phyloP scores from a whole-genome alignment of 2,888 invertebrate genomes.

The Rotaria sp. region DNA sequence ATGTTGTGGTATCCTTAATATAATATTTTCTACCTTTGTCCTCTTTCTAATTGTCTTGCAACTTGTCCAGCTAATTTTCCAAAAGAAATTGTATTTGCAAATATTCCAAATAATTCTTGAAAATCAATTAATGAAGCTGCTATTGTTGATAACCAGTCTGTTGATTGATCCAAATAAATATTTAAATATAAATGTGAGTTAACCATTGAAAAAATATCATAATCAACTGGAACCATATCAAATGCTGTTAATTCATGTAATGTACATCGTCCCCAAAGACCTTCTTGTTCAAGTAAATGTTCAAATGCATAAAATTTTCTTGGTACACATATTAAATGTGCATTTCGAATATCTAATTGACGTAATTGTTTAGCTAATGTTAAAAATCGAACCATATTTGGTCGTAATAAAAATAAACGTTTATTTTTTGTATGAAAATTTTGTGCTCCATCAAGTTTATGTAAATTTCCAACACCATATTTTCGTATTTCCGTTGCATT shows the following conservation, averaged over 20 bases:
- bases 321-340: not conserved
- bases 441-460: not conserved
- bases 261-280: conserved; percentile 22
- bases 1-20: too few relatives aligned
- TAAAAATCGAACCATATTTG: conserved; percentile 11
- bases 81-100: not conserved
- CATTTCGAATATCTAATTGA: not conserved
- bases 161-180: not conserved
- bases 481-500: not conserved
- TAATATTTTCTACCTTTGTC: not conserved
- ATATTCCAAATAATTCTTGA: conserved; percentile 21
- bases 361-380: conserved; percentile 19
- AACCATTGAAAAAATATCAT: conserved; percentile 86
- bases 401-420: conserved; percentile 1
- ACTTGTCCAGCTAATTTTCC: not conserved
- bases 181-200: conserved; percentile 43
- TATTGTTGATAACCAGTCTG: conserved; percentile 18
- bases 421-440: not conserved
- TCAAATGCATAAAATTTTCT: conserved; percentile 23
- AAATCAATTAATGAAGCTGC: not conserved
- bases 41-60: not conserved
- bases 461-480: not conserved
- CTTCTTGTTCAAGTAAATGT: conserved; percentile 26
- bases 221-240: conserved; percentile 69
- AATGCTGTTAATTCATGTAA: conserved; percentile 24